phyloP scores from a whole-genome alignment of 2,888 invertebrate species.

The Cephus pygmeus region DNA sequence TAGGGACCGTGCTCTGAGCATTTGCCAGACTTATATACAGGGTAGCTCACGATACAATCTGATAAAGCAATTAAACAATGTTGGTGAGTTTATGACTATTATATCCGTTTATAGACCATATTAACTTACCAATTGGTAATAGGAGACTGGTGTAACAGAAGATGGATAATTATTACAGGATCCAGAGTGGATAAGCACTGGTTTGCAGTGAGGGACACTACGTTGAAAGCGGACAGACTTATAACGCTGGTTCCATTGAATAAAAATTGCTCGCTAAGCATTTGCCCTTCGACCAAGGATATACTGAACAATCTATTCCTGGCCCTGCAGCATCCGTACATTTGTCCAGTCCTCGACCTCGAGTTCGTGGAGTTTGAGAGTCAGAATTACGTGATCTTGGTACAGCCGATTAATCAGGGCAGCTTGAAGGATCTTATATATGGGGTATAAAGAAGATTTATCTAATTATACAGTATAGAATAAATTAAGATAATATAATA shows the following conservation, averaged over 20 bases:
- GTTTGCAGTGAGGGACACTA: slow-evolving; percentile 88
- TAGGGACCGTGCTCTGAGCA: slow-evolving; percentile 75
- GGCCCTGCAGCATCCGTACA: slow-evolving; percentile 91
- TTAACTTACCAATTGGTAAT: neutral
- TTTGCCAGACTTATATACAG: slow-evolving; percentile 74
- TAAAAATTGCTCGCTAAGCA: slow-evolving; percentile 75
- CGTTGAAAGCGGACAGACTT: slow-evolving; percentile 81
- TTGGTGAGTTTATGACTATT: slow-evolving; percentile 68
- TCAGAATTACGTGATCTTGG: slow-evolving; percentile 75
- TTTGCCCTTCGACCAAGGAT: slow-evolving; percentile 74
- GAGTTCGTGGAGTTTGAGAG: slow-evolving; percentile 73
- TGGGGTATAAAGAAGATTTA: slow-evolving; percentile 70
- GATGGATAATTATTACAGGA: slow-evolving; percentile 63
- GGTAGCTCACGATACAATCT: slow-evolving; percentile 79
- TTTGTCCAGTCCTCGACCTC: slow-evolving; percentile 88
- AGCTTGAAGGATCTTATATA: slow-evolving; percentile 92
- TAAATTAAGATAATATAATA: neutral
- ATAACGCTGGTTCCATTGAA: slow-evolving; percentile 78
- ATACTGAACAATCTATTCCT: slow-evolving; percentile 84
- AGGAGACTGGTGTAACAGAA: neutral
- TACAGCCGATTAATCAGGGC: slow-evolving; percentile 87
- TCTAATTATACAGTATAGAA: neutral
- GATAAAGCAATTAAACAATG: slow-evolving; percentile 81
- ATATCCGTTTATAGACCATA: neutral
- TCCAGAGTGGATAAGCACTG: slow-evolving; percentile 89